These are phyloP conservation scores for Leptonema lineaticorne DNA, from an alignment of 1,140 invertebrate species.

Conservation along the genomic window DNA sequence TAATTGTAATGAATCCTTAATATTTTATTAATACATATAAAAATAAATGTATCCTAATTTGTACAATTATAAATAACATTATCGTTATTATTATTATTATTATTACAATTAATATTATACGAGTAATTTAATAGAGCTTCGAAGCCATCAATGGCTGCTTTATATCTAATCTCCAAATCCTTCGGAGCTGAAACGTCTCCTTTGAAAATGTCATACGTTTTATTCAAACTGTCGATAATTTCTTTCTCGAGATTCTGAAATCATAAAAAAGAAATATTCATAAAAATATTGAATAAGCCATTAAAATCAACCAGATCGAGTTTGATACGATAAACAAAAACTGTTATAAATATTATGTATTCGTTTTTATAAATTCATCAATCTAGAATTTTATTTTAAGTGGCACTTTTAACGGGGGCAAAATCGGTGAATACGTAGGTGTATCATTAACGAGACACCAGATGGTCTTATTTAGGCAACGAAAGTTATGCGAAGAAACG, in stretches of 20 bases:
- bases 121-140: slow-evolving; percentile 35
- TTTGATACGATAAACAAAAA: too few relatives aligned
- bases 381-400: too few relatives aligned
- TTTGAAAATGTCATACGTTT: slow-evolving; percentile 52
- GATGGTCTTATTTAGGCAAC: too few relatives aligned
- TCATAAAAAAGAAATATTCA: not conserved
- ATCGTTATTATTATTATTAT: too few relatives aligned
- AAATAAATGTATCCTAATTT: not conserved
- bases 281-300: not conserved
- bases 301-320: too few relatives aligned
- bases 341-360: too few relatives aligned
- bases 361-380: too few relatives aligned
- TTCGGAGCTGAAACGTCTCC: slow-evolving; percentile 52
- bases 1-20: too few relatives aligned
- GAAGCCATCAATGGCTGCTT: slow-evolving; percentile 28
- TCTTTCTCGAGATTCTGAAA: slow-evolving; percentile 53
- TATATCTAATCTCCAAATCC: slow-evolving; percentile 48
- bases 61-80: not conserved
- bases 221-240: slow-evolving; percentile 52
- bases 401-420: too few relatives aligned
- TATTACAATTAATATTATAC: slow-evolving; percentile 12
- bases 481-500: too few relatives aligned
- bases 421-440: too few relatives aligned
- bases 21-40: not conserved
- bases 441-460: too few relatives aligned